phyloP scores from a whole-genome alignment of 2,797 vertebrate genomes.

The Euthynnus affinis region DNA sequence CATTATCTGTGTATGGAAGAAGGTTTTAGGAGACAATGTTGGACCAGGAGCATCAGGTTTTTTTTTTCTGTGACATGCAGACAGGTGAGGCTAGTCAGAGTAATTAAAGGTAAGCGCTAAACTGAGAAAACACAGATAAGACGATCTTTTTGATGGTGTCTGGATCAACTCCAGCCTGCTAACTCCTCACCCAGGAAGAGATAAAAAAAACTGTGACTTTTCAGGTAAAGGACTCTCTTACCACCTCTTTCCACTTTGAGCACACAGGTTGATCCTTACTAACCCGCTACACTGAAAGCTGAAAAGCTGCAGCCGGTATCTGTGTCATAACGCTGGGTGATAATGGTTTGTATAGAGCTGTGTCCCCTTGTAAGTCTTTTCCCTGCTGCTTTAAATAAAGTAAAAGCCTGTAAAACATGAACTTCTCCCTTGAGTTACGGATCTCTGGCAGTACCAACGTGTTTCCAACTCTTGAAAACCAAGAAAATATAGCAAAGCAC shows the following conservation, averaged over 20 bases:
- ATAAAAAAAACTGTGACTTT: not conserved
- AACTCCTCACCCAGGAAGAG: not conserved
- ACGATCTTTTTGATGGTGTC: not conserved
- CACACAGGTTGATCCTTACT: not conserved
- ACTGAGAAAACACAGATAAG: not conserved
- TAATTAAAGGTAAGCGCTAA: not conserved
- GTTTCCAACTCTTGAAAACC: constrained; percentile 9
- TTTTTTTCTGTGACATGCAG: not conserved
- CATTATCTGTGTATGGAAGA: not conserved
- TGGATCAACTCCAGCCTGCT: not conserved
- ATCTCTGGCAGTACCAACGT: not conserved
- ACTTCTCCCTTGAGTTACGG: constrained; percentile 5
- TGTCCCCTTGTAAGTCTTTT: not conserved
- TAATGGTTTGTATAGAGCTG: not conserved
- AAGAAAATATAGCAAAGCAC: constrained; percentile 15
- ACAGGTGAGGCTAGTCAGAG: not conserved
- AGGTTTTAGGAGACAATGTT: too few species aligned
- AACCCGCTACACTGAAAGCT: not conserved
- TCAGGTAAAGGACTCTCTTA: not conserved
- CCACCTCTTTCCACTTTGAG: not conserved
- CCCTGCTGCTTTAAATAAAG: constrained; percentile 16
- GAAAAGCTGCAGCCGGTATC: not conserved
- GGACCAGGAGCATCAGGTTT: not conserved
- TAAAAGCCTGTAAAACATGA: constrained; percentile 7
- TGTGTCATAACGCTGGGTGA: not conserved